Conservation (phyloP, 1,140 invertebrate species). For the Diachasmimorpha longicaudata region DNA sequence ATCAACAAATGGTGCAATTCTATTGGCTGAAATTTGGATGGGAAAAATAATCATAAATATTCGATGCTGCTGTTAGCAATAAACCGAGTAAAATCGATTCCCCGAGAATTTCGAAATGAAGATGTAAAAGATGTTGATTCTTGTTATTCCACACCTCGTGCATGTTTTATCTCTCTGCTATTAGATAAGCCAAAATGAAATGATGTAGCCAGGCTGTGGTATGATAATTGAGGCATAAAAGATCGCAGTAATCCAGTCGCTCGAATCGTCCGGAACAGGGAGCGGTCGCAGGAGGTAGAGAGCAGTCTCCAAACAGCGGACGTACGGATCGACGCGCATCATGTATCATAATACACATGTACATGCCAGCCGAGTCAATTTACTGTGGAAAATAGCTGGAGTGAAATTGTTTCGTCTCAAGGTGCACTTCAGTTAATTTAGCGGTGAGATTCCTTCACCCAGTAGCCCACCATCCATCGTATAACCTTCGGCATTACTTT, state of each 20-base stretch:
- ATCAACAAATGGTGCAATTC: too few relatives aligned
- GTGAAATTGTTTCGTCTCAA: slow-evolving; percentile 51
- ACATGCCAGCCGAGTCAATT: slow-evolving; percentile 46
- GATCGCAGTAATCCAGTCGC: slow-evolving; percentile 45
- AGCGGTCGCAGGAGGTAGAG: not conserved
- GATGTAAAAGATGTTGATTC: not conserved
- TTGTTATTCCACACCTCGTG: not conserved
- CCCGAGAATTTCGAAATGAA: not conserved
- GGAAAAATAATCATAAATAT: too few relatives aligned
- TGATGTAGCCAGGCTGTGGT: slow-evolving; percentile 31
- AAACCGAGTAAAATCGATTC: not conserved
- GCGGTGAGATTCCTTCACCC: slow-evolving; percentile 30
- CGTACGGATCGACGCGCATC: slow-evolving; percentile 24
- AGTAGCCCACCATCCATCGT: not conserved
- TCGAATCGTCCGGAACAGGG: slow-evolving; percentile 29
- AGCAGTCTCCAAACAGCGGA: slow-evolving; percentile 2
- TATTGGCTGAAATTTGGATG: too few relatives aligned
- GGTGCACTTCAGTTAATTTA: slow-evolving; percentile 44
- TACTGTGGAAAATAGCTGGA: slow-evolving; percentile 44
- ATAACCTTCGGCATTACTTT: not conserved
- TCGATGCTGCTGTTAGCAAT: not conserved
- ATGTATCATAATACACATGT: slow-evolving; percentile 17
- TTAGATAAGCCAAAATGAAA: not conserved
- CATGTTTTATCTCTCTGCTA: not conserved
- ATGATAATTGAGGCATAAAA: slow-evolving; percentile 55